These are phyloP conservation scores for Chiloscyllium plagiosum DNA, from an alignment of 2,113 vertebrate species.

Conservation along the genomic window DNA sequence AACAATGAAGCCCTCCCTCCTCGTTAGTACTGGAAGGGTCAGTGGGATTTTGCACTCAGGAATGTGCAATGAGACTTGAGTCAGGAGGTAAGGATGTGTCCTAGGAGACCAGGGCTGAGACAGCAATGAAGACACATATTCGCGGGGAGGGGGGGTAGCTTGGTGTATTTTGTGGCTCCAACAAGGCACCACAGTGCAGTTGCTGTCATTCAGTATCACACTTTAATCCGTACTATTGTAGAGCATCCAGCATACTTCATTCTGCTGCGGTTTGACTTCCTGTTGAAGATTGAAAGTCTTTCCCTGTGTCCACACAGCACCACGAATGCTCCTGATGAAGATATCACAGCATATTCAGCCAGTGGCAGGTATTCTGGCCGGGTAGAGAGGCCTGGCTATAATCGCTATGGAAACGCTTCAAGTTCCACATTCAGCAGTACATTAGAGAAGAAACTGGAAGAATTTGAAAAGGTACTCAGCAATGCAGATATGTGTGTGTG, in stretches of 20 bases:
- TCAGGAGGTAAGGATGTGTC: not conserved
- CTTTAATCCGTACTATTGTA: too few relatives aligned
- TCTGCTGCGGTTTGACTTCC: not conserved
- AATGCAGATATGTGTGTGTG: not conserved
- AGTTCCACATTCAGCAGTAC: slow-evolving; percentile 52
- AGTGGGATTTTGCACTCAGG: not conserved
- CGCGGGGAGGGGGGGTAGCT: too few relatives aligned
- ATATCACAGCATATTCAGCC: slow-evolving; percentile 50
- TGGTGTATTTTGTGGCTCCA: not conserved
- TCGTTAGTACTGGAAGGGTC: not conserved
- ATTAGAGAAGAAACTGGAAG: slow-evolving; percentile 84
- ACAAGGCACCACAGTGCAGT: not conserved
- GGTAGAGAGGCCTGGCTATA: slow-evolving; percentile 58
- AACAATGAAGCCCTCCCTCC: not conserved
- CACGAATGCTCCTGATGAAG: slow-evolving; percentile 66
- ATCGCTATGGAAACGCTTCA: slow-evolving; percentile 59
- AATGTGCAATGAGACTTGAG: not conserved
- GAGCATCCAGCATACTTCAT: not conserved
- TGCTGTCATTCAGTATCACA: not conserved
- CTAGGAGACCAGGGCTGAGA: too few relatives aligned
- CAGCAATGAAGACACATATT: not conserved
- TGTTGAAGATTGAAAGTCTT: not conserved
- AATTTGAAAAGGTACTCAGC: slow-evolving; percentile 77
- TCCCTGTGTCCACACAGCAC: slow-evolving; percentile 52
- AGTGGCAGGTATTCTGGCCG: slow-evolving; percentile 54